These are phyloP conservation scores for Chanos chanos DNA, from an alignment of 2,797 vertebrate species.

Conservation along the genomic window DNA sequence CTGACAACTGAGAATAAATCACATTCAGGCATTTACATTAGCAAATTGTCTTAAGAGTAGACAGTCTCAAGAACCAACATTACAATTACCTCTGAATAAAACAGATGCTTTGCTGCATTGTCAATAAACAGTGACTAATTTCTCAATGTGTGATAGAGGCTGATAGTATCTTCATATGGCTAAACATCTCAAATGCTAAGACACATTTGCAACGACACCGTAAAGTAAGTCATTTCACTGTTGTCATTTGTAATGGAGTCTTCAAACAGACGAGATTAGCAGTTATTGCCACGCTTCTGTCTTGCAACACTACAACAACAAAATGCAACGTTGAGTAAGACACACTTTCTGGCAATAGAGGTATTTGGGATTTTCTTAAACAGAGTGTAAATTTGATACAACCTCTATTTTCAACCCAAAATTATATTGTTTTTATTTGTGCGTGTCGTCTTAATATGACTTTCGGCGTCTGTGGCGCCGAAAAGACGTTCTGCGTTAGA, in stretches of 20 bases:
- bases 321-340: constrained; percentile 21
- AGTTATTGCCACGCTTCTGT: constrained; percentile 23
- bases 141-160: no score
- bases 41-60: no score
- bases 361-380: constrained; percentile 10
- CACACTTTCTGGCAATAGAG: constrained; percentile 21
- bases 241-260: constrained; percentile 16
- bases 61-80: no score
- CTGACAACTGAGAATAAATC: no score
- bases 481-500: constrained; percentile 24
- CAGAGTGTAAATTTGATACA: constrained; percentile 25
- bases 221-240: constrained; percentile 16
- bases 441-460: constrained; percentile 11
- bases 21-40: no score
- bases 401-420: constrained; percentile 23
- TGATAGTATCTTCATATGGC: no score
- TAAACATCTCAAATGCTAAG: constrained; percentile 3
- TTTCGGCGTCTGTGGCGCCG: constrained; percentile 25
- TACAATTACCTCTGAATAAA: no score
- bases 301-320: not conserved
- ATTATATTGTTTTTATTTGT: constrained; percentile 21
- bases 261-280: constrained; percentile 21
- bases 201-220: constrained; percentile 13
- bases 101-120: no score
- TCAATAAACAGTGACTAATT: no score